Conservation (phyloP, 2,888 invertebrate species). For the Mythimna ferrago region DNA sequence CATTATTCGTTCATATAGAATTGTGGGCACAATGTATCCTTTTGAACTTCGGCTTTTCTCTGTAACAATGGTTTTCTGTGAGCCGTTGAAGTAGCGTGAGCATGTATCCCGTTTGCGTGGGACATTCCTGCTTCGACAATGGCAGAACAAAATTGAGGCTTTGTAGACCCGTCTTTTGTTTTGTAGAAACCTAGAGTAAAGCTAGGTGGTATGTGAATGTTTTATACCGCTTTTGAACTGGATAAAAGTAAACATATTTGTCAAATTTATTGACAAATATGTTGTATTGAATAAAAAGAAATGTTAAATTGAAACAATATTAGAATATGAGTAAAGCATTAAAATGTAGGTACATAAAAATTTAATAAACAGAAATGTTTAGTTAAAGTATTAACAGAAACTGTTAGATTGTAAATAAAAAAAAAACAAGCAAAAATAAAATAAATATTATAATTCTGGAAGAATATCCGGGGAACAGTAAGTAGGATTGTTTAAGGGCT, state of each 20-base stretch:
- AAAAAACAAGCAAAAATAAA: too few species aligned
- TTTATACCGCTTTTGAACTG: constrained; percentile 10
- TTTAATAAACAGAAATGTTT: too few species aligned
- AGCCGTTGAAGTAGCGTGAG: constrained; percentile 46
- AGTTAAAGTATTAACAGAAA: too few species aligned
- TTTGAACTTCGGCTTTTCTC: constrained; percentile 65
- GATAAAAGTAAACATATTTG: not conserved
- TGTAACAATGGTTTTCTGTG: constrained; percentile 60
- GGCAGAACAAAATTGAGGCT: constrained; percentile 53
- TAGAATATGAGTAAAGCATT: too few species aligned
- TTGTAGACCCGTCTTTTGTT: constrained; percentile 53
- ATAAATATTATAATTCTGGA: too few species aligned
- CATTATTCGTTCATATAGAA: constrained; percentile 55
- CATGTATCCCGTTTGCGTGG: constrained; percentile 41
- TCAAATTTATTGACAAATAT: too few species aligned
- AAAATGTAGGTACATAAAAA: too few species aligned
- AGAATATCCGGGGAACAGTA: too few species aligned
- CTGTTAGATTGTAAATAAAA: too few species aligned
- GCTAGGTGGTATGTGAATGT: constrained; percentile 17
- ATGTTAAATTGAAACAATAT: too few species aligned
- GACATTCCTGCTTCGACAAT: constrained; percentile 56
- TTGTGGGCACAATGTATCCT: constrained; percentile 65
- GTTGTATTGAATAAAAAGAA: too few species aligned
- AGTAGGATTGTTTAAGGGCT: too few species aligned
- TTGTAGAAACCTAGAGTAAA: constrained; percentile 11